Conservation (phyloP, 2,888 invertebrate genomes). For the Drosophila colorata region DNA sequence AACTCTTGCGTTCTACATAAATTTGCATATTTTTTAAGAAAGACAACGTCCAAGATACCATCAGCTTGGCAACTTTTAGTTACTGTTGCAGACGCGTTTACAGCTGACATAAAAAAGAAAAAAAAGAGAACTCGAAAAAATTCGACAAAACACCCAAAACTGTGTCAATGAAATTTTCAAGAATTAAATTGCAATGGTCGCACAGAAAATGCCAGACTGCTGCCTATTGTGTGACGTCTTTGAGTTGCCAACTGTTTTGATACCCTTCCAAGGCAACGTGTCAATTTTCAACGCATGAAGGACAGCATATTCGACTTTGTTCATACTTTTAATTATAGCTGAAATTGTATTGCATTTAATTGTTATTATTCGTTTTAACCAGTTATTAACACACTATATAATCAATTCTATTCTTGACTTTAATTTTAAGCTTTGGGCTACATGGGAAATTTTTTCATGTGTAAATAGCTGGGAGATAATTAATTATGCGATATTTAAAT, state of each 20-base stretch:
- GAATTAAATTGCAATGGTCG: conserved; percentile 63
- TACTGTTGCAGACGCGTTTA: conserved; percentile 44
- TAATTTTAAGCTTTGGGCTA: neutral
- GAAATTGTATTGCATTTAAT: neutral
- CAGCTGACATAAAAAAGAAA: conserved; percentile 39
- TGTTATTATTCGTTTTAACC: neutral
- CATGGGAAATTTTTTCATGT: neutral
- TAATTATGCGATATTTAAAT: neutral
- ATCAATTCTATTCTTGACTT: neutral
- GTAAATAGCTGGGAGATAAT: neutral
- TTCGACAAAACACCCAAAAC: conserved; percentile 28
- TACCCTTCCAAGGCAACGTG: conserved; percentile 22
- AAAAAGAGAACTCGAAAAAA: conserved; percentile 22
- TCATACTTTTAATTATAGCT: neutral
- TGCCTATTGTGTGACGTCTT: neutral
- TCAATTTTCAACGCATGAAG: conserved; percentile 1
- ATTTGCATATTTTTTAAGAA: conserved; percentile 52
- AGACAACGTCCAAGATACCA: conserved; percentile 25
- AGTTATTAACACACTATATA: neutral
- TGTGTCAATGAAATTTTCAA: conserved; percentile 76
- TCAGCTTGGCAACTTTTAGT: conserved; percentile 38
- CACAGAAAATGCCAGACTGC: conserved; percentile 28
- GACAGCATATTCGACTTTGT: conserved; percentile 1
- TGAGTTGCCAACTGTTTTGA: conserved; percentile 13
- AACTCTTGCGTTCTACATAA: conserved; percentile 51